phyloP scores from a whole-genome alignment of 2,113 vertebrate species.

The Sphaerodactylus townsendi region DNA sequence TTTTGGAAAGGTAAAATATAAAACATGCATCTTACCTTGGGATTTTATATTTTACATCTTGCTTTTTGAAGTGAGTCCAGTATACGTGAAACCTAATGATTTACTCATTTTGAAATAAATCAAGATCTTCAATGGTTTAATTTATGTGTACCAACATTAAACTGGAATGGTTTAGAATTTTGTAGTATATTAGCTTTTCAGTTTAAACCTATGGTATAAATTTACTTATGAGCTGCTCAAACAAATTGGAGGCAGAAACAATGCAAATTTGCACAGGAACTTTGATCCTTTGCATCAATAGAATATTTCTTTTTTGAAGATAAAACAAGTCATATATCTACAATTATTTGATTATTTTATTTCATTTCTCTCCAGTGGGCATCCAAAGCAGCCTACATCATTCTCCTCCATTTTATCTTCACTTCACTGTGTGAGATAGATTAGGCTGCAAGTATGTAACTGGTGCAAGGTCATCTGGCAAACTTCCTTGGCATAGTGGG shows the following conservation, averaged over 20 bases:
- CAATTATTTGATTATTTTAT: too few relatives aligned
- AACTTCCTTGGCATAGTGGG: too few relatives aligned
- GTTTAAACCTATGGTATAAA: neutral
- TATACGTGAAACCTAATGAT: neutral
- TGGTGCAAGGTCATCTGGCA: too few relatives aligned
- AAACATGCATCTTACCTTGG: too few relatives aligned
- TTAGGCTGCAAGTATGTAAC: too few relatives aligned
- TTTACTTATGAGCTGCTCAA: neutral
- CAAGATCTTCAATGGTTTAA: neutral
- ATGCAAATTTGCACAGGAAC: neutral
- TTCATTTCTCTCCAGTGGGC: too few relatives aligned
- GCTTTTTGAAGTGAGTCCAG: neutral
- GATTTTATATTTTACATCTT: neutral
- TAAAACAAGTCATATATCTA: neutral
- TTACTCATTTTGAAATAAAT: neutral
- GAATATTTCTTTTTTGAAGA: conserved; percentile 1
- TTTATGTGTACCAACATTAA: neutral
- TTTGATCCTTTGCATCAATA: neutral
- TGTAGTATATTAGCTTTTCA: neutral
- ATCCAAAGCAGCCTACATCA: too few relatives aligned
- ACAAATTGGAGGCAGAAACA: neutral
- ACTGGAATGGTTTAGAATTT: neutral
- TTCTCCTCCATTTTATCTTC: too few relatives aligned
- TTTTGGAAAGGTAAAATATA: too few relatives aligned
- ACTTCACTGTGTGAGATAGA: too few relatives aligned